phyloP scores from a whole-genome alignment of 2,797 vertebrate genomes.

The Aulostomus chinensis region DNA sequence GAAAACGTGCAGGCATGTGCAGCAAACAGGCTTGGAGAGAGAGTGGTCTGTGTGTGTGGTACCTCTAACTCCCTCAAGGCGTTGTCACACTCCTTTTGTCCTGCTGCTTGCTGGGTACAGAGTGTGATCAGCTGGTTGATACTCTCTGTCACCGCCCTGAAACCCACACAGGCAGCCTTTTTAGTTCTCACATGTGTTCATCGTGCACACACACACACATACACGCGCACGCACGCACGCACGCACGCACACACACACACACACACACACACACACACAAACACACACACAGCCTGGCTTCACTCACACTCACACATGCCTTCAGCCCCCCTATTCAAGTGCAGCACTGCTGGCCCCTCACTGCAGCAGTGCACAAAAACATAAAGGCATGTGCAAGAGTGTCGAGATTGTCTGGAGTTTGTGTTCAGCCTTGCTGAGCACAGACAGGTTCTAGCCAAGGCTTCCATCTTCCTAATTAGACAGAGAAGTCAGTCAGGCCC shows the following conservation, averaged over 20 bases:
- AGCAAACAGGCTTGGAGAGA: too few species aligned
- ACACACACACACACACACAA: not conserved
- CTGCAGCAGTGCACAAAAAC: constrained; percentile 14
- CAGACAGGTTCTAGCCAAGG: constrained; percentile 66
- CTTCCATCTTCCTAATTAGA: constrained; percentile 81
- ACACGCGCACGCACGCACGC: not conserved
- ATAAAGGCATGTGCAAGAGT: constrained; percentile 20
- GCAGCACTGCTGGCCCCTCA: constrained; percentile 32
- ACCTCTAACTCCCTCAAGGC: constrained; percentile 97
- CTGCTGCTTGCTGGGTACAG: constrained; percentile 96
- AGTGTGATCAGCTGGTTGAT: constrained; percentile 98
- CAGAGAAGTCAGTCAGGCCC: constrained; percentile 78
- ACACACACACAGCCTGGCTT: constrained; percentile 26
- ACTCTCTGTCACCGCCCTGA: constrained; percentile 96
- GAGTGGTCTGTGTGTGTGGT: constrained; percentile 24
- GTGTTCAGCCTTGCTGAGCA: constrained; percentile 74
- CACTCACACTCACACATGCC: constrained; percentile 37
- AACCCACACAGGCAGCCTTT: constrained; percentile 50
- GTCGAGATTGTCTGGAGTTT: constrained; percentile 60
- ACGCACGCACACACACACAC: constrained; percentile 33
- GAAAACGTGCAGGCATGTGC: constrained; percentile 12
- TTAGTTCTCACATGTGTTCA: too few species aligned
- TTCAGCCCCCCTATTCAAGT: constrained; percentile 39
- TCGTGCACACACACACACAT: not conserved
- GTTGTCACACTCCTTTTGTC: constrained; percentile 98